Evolutionary conservation across 2,888 invertebrate species (phyloP), one percentile per base, ranked within the genome.

Genomic region (Drosophila neonasuta): DNA sequence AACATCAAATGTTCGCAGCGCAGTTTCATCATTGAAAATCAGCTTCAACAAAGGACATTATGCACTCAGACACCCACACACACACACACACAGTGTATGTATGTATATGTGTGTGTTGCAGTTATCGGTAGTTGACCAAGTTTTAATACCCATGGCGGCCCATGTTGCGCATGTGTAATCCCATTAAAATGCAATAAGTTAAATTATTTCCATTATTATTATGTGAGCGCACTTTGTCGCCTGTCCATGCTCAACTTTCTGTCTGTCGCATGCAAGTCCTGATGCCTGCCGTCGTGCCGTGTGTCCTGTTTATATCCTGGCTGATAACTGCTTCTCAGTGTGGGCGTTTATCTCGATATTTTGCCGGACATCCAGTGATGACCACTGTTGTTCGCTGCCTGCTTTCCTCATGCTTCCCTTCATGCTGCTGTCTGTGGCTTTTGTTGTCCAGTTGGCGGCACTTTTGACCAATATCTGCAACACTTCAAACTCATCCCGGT

Each of bases 161-260:
- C 59, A 79, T 83, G 85, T 77, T 84, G 77, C 74, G 79, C 83
- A 79, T 77, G 78, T 86, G 88, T 88, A 89, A 88, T 89, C 88
- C 82, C 87, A 88, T 88, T 88, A 88, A 89, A 88, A 88, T 89
- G 79, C 88, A 89, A 88, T 88, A 89, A 88, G 81, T 89, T 87
- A 82, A 88, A 88, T 89, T 88, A 88, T 88, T 80, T 87, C 76
- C 86, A 87, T 88, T 88, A 86, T 88, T 77, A 82, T 86, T 79
- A 72, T 78, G 82, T 75, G 85, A 76, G 62, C 83, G 74, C 74
- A 86, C 66, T 84, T 84, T 80, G 63, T 56, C 52, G 72, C 54
- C 44, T 41, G 65, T 58, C 54, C 54, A 50, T 50, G 64, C 66
- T 60, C 61, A 24, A 29, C 62, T 60, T 45, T 57, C 56, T 41